A percentile compares a stretch with the other conserved stretches of the same genome.
Conservation (phyloP, 2,888 invertebrate species). For the Dione vanillae region DNA sequence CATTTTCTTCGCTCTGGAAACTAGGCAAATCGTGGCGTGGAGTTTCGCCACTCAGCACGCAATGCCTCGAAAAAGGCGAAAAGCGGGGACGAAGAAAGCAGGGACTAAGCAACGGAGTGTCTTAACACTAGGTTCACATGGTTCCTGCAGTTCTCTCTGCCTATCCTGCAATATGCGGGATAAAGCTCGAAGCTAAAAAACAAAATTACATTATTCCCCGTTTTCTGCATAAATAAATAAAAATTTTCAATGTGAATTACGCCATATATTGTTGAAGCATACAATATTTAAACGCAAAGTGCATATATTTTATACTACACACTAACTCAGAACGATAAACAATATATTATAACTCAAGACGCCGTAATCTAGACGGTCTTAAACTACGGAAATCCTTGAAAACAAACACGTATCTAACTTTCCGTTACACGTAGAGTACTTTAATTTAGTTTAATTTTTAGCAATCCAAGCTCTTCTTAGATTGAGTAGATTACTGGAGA, state of each 20-base stretch:
- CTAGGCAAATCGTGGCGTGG: too few relatives aligned
- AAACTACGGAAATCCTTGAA: conserved; percentile 20
- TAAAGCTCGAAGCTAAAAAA: too few relatives aligned
- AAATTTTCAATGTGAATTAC: not conserved
- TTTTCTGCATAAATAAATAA: not conserved
- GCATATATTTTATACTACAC: conserved; percentile 10
- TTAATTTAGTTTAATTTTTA: conserved; percentile 40
- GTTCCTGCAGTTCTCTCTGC: too few relatives aligned
- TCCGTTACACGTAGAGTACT: conserved; percentile 19
- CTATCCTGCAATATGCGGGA: too few relatives aligned
- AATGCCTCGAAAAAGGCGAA: too few relatives aligned
- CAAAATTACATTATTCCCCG: too few relatives aligned
- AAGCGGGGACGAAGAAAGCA: too few relatives aligned
- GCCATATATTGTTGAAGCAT: not conserved
- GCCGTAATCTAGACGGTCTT: conserved; percentile 23
- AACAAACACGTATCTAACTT: conserved; percentile 18
- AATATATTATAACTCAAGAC: conserved; percentile 24
- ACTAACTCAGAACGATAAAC: conserved; percentile 7
- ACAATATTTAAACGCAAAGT: conserved; percentile 17
- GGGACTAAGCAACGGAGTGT: too few relatives aligned
- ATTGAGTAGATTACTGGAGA: conserved; percentile 36
- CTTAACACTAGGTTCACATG: too few relatives aligned
- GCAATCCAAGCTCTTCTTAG: conserved; percentile 32
- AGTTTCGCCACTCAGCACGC: too few relatives aligned
- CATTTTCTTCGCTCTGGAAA: too few relatives aligned